phyloP scores from a whole-genome alignment of 2,113 vertebrate genomes.

The Entelurus aequoreus region DNA sequence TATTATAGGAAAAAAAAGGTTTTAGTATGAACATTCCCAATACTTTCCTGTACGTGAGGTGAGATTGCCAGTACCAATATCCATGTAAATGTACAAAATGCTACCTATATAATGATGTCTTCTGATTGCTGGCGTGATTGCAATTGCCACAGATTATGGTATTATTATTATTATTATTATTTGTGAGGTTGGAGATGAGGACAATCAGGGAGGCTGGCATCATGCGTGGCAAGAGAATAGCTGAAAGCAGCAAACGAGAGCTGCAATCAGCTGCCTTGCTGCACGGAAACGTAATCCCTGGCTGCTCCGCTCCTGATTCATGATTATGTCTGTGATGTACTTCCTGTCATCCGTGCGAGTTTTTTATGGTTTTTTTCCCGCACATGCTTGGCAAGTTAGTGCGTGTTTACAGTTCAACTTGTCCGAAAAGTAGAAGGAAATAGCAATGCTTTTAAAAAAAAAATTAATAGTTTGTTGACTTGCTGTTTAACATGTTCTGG shows the following conservation, averaged over 20 bases:
- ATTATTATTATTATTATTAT: constrained; percentile 14
- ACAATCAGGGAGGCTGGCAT: constrained; percentile 36
- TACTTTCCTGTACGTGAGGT: not conserved
- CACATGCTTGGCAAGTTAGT: too few relatives aligned
- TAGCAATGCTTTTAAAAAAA: too few relatives aligned
- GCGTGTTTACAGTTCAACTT: too few relatives aligned
- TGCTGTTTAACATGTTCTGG: too few relatives aligned
- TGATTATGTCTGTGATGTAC: constrained; percentile 41
- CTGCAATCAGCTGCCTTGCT: constrained; percentile 56
- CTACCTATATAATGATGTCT: constrained; percentile 39
- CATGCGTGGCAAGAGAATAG: constrained; percentile 18
- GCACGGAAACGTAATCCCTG: constrained; percentile 36
- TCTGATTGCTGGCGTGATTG: constrained; percentile 53
- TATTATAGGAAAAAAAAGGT: too few relatives aligned
- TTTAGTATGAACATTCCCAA: not conserved
- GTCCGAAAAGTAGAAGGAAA: too few relatives aligned
- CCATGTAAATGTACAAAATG: constrained; percentile 11
- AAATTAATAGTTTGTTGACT: too few relatives aligned
- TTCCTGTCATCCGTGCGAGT: constrained; percentile 23
- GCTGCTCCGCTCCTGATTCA: constrained; percentile 4
- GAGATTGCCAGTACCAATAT: not conserved
- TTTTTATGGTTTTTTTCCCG: too few relatives aligned
- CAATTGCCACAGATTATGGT: constrained; percentile 17
- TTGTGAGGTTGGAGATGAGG: constrained; percentile 14
- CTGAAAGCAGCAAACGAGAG: constrained; percentile 38